phyloP scores from a whole-genome alignment of 2,113 vertebrate genomes.

The Lipophrys pholis region DNA sequence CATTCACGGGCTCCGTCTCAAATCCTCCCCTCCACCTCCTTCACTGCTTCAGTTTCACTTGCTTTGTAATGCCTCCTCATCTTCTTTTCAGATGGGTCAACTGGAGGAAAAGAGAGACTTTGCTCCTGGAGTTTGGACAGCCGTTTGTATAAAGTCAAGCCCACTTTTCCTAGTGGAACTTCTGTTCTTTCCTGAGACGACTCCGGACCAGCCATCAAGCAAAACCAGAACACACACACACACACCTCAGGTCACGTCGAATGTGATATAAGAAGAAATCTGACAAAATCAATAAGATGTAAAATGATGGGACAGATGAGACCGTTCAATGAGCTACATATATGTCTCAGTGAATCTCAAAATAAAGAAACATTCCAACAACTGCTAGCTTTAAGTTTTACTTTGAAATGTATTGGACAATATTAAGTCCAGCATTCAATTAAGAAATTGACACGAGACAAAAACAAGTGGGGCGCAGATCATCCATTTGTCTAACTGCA shows the following conservation, averaged over 20 bases:
- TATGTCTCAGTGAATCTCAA: too few species aligned
- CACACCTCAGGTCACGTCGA: not conserved
- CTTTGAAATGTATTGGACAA: too few species aligned
- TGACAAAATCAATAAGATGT: too few species aligned
- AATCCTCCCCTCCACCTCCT: not conserved
- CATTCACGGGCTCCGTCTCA: conserved; percentile 46
- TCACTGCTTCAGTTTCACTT: conserved; percentile 37
- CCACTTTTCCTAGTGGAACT: conserved; percentile 2
- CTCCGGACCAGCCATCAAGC: not conserved
- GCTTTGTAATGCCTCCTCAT: conserved; percentile 27
- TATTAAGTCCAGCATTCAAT: too few species aligned
- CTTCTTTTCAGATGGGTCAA: conserved; percentile 31
- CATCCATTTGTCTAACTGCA: too few species aligned
- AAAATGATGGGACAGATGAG: too few species aligned
- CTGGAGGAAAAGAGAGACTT: conserved; percentile 16
- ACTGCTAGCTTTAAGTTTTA: too few species aligned
- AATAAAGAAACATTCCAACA: too few species aligned
- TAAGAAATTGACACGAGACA: too few species aligned
- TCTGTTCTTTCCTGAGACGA: not conserved
- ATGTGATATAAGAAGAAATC: not conserved
- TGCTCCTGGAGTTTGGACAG: conserved; percentile 18
- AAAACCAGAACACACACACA: not conserved
- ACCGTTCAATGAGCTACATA: too few species aligned
- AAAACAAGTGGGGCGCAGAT: too few species aligned
- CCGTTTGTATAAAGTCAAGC: conserved; percentile 4